Percentiles rank a stretch among this genome's conserved stretches.
Conservation (phyloP, 2,888 invertebrate species). For the Hypomecis punctinalis region DNA sequence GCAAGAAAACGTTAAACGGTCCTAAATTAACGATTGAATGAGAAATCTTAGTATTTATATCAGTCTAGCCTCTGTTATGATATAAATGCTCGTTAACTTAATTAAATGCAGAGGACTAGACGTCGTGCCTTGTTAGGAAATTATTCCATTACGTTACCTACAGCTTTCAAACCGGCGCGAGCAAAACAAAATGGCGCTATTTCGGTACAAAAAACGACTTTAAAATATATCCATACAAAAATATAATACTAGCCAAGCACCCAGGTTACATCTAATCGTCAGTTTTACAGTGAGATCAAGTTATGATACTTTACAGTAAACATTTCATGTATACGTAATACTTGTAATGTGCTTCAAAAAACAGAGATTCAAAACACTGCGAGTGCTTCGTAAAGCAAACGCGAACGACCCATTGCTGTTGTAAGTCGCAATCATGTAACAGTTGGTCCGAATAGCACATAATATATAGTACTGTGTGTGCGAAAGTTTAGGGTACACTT, state of each 20-base stretch:
- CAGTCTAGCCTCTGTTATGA: conserved; percentile 19
- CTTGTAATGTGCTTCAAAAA: conserved; percentile 25
- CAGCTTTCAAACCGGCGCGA: conserved; percentile 16
- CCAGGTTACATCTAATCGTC: conserved; percentile 55
- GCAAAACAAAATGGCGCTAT: conserved; percentile 21
- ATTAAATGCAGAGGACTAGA: conserved; percentile 29
- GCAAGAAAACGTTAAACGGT: conserved; percentile 8
- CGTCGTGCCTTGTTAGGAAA: conserved; percentile 17
- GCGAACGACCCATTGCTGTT: too few relatives aligned
- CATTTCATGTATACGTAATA: conserved; percentile 40
- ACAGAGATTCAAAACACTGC: conserved; percentile 45
- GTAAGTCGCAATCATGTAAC: too few relatives aligned
- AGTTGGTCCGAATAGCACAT: too few relatives aligned
- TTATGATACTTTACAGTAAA: conserved; percentile 59
- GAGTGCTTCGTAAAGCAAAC: conserved; percentile 30
- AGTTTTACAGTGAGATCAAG: conserved; percentile 67
- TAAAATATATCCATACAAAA: conserved; percentile 43
- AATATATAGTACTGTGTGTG: too few relatives aligned
- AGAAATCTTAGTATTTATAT: conserved; percentile 20
- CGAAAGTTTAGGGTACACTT: too few relatives aligned
- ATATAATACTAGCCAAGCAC: conserved; percentile 69
- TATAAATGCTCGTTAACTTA: conserved; percentile 23
- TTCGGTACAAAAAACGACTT: conserved; percentile 35
- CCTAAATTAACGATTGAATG: conserved; percentile 12
- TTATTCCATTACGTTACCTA: conserved; percentile 19